phyloP scores from a whole-genome alignment of 2,113 vertebrate genomes.

The Anser brachyrhynchus region DNA sequence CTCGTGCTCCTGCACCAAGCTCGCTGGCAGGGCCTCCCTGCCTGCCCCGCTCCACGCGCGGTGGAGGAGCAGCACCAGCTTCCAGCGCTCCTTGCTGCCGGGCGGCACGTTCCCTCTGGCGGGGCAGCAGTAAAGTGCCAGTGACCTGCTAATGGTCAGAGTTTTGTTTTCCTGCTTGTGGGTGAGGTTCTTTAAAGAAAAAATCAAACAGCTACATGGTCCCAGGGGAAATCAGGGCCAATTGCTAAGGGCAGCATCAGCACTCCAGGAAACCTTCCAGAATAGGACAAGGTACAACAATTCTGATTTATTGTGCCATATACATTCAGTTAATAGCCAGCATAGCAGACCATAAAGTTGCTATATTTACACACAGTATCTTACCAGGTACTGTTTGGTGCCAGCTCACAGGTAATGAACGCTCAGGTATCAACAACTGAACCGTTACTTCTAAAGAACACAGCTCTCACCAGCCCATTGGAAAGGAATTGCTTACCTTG shows the following conservation, averaged over 20 bases:
- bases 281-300: not conserved
- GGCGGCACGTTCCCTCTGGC: not conserved
- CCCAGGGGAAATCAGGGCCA: constrained; percentile 7
- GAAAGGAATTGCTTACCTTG: not conserved
- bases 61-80: not conserved
- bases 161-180: not conserved
- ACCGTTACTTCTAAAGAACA: not conserved
- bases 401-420: not conserved
- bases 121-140: not conserved
- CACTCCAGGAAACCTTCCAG: not conserved
- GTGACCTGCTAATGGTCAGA: not conserved
- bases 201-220: not conserved
- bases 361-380: not conserved
- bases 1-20: fast-evolving
- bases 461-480: not conserved
- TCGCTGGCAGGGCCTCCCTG: too few species aligned
- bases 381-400: not conserved
- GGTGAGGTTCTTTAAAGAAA: not conserved
- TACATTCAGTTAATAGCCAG: not conserved
- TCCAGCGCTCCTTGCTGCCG: not conserved
- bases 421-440: not conserved
- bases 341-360: not conserved
- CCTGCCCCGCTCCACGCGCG: too few species aligned
- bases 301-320: not conserved
- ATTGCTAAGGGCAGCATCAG: not conserved